Evolutionary conservation across 37 sponge, comb jelly and placozoan species (phyloP).

Genomic region (Agelas oroides): DNA sequence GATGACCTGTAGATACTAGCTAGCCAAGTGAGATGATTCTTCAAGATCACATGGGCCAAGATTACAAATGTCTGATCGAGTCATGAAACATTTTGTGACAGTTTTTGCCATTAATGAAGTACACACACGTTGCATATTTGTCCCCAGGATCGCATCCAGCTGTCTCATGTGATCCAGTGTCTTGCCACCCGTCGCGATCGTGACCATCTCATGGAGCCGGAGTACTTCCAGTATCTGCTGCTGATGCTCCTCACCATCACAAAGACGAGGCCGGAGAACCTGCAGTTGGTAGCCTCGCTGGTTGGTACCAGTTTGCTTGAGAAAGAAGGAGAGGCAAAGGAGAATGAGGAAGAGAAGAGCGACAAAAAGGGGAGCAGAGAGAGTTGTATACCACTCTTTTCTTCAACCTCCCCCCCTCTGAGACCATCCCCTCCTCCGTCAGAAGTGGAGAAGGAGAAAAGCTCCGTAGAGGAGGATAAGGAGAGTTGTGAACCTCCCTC

Average conservation of each 20-base stretch:
- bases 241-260: constrained; percentile 54
- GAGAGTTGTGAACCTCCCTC: too few relatives aligned
- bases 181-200: background rate
- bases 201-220: constrained; percentile 47
- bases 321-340: background rate
- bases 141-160: constrained; percentile 72
- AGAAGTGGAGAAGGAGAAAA: too few relatives aligned
- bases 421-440: too few relatives aligned
- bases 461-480: too few relatives aligned
- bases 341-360: background rate
- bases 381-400: background rate
- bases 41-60: too few relatives aligned
- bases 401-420: too few relatives aligned
- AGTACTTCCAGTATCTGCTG: constrained; percentile 68
- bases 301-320: background rate
- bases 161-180: constrained; percentile 61
- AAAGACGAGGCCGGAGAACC: constrained; percentile 47
- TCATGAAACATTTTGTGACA: background rate
- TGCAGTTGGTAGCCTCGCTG: constrained; percentile 14
- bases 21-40: too few relatives aligned
- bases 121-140: constrained; percentile 13
- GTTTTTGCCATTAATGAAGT: background rate
- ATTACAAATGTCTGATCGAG: too few relatives aligned
- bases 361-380: background rate
- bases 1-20: too few relatives aligned